Percentiles rank a stretch among this genome's conserved stretches.
phyloP scores from a whole-genome alignment of 2,113 vertebrate species.

The Lepidothrix coronata region DNA sequence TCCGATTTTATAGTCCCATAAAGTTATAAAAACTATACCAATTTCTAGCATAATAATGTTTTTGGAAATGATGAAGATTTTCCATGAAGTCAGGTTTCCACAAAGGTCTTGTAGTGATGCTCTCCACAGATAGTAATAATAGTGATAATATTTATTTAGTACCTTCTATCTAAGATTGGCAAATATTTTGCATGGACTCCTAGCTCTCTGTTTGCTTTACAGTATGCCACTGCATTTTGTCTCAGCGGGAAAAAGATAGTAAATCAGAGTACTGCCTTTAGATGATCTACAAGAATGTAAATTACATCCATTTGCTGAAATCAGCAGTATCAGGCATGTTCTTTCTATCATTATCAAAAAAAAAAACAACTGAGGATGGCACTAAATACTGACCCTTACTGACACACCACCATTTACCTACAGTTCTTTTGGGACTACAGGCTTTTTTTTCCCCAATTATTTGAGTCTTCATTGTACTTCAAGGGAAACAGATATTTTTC shows the following conservation, averaged over 20 bases:
- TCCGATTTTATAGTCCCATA: slow-evolving; percentile 37
- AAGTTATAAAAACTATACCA: slow-evolving; percentile 45
- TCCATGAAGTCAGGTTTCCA: slow-evolving; percentile 5
- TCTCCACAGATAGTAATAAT: background rate
- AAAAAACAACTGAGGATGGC: background rate
- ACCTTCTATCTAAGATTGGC: slow-evolving; percentile 5
- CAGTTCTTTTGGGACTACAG: background rate
- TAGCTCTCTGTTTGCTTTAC: background rate
- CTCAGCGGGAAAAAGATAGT: background rate
- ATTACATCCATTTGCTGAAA: background rate
- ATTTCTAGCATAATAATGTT: slow-evolving; percentile 29
- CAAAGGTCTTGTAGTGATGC: background rate
- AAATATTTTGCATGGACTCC: slow-evolving; percentile 33
- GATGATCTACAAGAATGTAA: background rate
- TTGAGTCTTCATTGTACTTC: background rate
- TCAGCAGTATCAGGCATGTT: background rate
- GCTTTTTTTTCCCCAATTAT: background rate
- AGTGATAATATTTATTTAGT: slow-evolving; percentile 46
- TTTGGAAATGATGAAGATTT: slow-evolving; percentile 40
- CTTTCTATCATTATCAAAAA: background rate
- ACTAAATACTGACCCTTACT: background rate
- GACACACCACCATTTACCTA: background rate
- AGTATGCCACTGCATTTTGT: background rate
- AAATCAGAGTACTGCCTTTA: background rate
- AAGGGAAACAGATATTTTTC: background rate